Evolutionary conservation across 2,888 invertebrate genomes (phyloP), one percentile per base, ranked within the genome.

Genomic region (Sinelater perroti): DNA sequence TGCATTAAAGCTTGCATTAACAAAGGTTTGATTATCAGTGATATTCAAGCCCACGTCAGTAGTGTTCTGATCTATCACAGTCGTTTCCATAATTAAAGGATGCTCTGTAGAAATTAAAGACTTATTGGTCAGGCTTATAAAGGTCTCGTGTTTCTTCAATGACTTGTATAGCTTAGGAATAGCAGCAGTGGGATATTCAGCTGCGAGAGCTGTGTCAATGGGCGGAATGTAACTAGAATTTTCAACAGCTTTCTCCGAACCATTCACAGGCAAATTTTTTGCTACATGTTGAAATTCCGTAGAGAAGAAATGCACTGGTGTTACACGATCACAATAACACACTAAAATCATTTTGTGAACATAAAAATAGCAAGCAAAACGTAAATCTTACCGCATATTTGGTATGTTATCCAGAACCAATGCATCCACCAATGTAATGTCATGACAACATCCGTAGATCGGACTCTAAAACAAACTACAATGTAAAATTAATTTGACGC

Each of bases 401-500:
- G 53, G 40, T 58, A 75, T 75, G 90, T 91, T 82, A 91, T 88
- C 91, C 91, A 91, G 81, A 91, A 91, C 90, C 91, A 91, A 79
- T 91, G 90, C 84, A 89, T 90, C 90, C 91, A 91, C 89, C 89
- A 90, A 79, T 90, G 90, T 75, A 89, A 83, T 80, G 89, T 90
- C 90, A 90, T 91, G 87, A 87, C 80, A 82, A 78, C 79, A 80
- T 80, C 63, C 67, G 67, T 64, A 71, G 50, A 30, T n/a, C 40
- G 53, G 56, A 55, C 59, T 60, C 59, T 49, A 61, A 60, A 55
- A 33, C 31, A 47, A 60, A 38, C n/a, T 28, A 10, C 11, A 31
- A 31, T 46, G 21, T 3, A 21, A 26, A 20, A 4, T 7, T 2
- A 2, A 26, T 44, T 26, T 18, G 20, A 11, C 21, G 13, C 18